phyloP scores from a whole-genome alignment of 2,797 vertebrate species.

The Spinibarbus caldwelli region DNA sequence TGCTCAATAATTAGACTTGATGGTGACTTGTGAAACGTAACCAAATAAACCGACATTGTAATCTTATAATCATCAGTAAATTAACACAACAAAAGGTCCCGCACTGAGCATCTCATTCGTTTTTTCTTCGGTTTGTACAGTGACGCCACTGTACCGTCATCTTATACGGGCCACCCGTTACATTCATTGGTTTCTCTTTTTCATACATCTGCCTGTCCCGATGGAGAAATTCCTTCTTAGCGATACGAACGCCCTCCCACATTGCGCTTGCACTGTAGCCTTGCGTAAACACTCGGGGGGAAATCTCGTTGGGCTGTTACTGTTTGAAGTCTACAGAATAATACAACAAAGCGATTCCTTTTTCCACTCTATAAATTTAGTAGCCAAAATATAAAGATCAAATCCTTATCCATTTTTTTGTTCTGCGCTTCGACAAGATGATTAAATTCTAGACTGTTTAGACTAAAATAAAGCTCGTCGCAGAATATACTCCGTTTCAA shows the following conservation, averaged over 20 bases:
- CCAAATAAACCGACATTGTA: slow-evolving; percentile 1
- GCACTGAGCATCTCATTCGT: slow-evolving; percentile 68
- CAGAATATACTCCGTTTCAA: background rate
- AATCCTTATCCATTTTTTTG: background rate
- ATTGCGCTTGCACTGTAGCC: slow-evolving; percentile 51
- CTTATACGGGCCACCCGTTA: slow-evolving; percentile 67
- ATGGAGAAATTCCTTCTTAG: slow-evolving; percentile 63
- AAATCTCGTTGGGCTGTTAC: slow-evolving; percentile 30
- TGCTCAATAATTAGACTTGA: background rate
- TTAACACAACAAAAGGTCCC: slow-evolving; percentile 47
- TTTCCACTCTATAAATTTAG: background rate
- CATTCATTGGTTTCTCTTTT: slow-evolving; percentile 72
- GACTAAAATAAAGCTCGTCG: background rate
- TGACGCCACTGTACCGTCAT: slow-evolving; percentile 81
- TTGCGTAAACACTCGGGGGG: slow-evolving; percentile 9
- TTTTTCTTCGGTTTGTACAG: slow-evolving; percentile 76
- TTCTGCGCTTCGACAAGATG: background rate
- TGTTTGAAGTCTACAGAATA: slow-evolving; percentile 26
- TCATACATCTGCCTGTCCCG: slow-evolving; percentile 74
- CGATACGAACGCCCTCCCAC: slow-evolving; percentile 63
- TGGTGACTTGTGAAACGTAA: background rate
- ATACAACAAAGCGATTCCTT: slow-evolving; percentile 4
- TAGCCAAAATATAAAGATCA: background rate
- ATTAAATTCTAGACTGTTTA: background rate
- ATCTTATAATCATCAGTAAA: slow-evolving; percentile 34